Percentiles rank a stretch among this genome's conserved stretches.
phyloP scores from a whole-genome alignment of 2,888 invertebrate genomes.

The Gerris lacustris region DNA sequence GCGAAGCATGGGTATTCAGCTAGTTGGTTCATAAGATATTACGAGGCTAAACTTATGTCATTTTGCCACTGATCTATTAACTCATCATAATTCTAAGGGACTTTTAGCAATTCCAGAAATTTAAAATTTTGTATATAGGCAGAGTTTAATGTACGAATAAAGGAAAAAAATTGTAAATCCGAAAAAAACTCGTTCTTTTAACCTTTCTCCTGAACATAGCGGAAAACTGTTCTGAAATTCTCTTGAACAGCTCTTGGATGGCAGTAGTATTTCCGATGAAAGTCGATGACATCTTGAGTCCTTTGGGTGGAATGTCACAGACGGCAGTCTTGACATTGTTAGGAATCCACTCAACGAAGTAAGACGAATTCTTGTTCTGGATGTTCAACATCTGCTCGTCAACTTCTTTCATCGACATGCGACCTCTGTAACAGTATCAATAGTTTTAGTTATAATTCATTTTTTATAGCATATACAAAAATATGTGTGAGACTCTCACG shows the following conservation, averaged over 20 bases:
- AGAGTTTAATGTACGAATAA: no score
- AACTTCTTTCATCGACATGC: constrained; percentile 35
- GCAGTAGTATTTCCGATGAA: constrained; percentile 79
- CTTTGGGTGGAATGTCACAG: constrained; percentile 49
- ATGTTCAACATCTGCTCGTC: constrained; percentile 48
- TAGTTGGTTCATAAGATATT: no score
- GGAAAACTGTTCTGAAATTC: constrained; percentile 70
- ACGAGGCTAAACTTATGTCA: no score
- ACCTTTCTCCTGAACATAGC: constrained; percentile 74
- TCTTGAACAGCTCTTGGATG: constrained; percentile 75
- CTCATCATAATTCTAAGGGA: no score
- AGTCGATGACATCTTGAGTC: constrained; percentile 73
- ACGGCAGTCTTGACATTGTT: constrained; percentile 44
- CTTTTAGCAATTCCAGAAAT: no score
- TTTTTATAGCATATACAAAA: no score
- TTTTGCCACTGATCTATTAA: no score
- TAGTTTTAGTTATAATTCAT: not conserved
- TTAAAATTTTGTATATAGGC: no score
- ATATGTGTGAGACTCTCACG: no score
- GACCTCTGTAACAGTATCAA: constrained; percentile 33
- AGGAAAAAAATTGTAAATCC: no score
- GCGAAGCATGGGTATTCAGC: no score
- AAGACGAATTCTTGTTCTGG: constrained; percentile 37
- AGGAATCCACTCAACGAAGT: constrained; percentile 37
- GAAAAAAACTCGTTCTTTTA: no score